Evolutionary conservation across 2,888 invertebrate species (phyloP).

Genomic region (Macropis europaea): DNA sequence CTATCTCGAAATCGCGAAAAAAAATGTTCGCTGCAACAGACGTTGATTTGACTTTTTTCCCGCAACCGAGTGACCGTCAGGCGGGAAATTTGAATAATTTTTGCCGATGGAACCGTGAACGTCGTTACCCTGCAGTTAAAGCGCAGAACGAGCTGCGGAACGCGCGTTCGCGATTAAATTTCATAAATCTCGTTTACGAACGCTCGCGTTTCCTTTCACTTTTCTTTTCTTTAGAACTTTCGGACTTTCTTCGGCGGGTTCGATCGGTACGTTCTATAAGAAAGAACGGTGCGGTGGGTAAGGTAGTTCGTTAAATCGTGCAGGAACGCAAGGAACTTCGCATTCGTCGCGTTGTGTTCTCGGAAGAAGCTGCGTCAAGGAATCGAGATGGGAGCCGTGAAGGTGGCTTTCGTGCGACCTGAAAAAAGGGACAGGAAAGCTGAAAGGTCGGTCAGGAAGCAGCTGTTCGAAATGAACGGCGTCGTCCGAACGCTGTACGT

Average conservation of each 20-base stretch:
- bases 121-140: too few relatives aligned
- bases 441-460: slow-evolving; percentile 26
- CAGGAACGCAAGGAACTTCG: too few relatives aligned
- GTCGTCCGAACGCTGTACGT: background rate
- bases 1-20: too few relatives aligned
- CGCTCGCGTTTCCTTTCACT: slow-evolving; percentile 25
- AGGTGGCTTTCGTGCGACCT: slow-evolving; percentile 13
- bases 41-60: too few relatives aligned
- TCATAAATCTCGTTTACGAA: background rate
- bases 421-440: slow-evolving; percentile 19
- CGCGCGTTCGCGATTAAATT: background rate
- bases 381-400: slow-evolving; percentile 29
- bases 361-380: slow-evolving; percentile 1
- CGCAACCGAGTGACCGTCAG: too few relatives aligned
- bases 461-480: slow-evolving; percentile 38
- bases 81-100: too few relatives aligned
- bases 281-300: background rate
- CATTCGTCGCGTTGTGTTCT: background rate
- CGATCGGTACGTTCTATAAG: background rate
- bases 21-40: too few relatives aligned
- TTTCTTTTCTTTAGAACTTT: slow-evolving; percentile 26
- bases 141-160: background rate
- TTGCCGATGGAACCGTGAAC: too few relatives aligned
- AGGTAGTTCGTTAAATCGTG: too few relatives aligned
- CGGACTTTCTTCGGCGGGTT: slow-evolving; percentile 13